Percentiles rank a stretch among this genome's conserved stretches.
These are phyloP conservation scores for Phalanger gymnotis DNA, from an alignment of 2,797 vertebrate species.

Conservation along the genomic window DNA sequence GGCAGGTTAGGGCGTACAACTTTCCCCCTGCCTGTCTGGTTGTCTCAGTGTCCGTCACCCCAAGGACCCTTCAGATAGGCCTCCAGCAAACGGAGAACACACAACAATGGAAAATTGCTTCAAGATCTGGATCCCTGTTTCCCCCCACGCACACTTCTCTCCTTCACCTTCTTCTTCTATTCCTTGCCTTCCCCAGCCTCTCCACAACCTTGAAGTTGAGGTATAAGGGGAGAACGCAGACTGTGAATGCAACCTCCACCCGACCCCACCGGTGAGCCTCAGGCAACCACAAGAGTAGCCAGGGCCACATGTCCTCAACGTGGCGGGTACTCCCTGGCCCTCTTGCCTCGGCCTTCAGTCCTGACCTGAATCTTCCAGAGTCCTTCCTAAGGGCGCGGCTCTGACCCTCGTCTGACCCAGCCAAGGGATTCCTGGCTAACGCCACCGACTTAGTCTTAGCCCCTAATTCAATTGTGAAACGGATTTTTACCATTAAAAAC, in stretches of 20 bases:
- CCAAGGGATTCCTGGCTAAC: conserved; percentile 62
- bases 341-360: not conserved
- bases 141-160: not conserved
- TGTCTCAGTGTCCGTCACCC: conserved; percentile 51
- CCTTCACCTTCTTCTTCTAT: not conserved
- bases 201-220: conserved; percentile 37
- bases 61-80: conserved; percentile 54
- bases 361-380: not conserved
- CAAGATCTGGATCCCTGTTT: conserved; percentile 38
- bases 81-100: conserved; percentile 39
- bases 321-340: not conserved
- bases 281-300: conserved; percentile 8
- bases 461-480: conserved; percentile 78
- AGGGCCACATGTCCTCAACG: not conserved
- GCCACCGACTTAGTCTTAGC: conserved; percentile 75
- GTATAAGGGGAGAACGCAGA: not conserved
- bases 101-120: conserved; percentile 69
- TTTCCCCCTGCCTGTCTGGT: conserved; percentile 32
- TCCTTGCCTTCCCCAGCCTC: not conserved
- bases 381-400: too few relatives aligned
- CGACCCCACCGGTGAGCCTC: not conserved
- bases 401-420: not conserved
- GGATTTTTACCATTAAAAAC: conserved; percentile 83
- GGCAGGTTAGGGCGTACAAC: conserved; percentile 45
- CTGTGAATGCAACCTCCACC: not conserved